Conservation (phyloP, 2,888 invertebrate genomes). For the Vesta saturnalis region DNA sequence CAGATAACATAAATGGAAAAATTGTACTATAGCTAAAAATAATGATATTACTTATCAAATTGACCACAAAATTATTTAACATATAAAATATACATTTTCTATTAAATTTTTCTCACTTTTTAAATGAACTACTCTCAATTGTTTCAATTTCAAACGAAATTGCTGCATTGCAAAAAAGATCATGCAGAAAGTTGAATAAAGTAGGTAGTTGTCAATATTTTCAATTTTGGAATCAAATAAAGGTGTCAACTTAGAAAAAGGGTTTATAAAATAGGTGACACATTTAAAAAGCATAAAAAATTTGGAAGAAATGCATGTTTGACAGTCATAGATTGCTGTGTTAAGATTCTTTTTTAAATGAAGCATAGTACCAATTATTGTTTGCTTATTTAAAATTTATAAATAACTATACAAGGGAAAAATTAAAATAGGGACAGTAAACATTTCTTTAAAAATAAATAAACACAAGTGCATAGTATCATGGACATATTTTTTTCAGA, state of each 20-base stretch:
- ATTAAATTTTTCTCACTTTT: no score
- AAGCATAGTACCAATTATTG: background rate
- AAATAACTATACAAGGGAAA: background rate
- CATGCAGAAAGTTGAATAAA: no score
- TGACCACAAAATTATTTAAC: slow-evolving; percentile 23
- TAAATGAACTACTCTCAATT: no score
- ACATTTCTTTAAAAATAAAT: background rate
- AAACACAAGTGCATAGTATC: background rate
- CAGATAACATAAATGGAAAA: slow-evolving; percentile 5
- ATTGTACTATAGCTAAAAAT: slow-evolving; percentile 15
- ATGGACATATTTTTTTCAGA: background rate
- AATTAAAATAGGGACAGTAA: background rate
- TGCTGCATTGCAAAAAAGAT: no score
- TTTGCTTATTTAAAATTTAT: background rate
- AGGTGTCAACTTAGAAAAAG: no score
- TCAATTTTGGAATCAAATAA: no score
- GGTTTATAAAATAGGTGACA: no score
- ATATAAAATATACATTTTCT: background rate
- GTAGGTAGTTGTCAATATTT: no score
- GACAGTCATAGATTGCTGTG: background rate
- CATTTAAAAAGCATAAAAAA: no score
- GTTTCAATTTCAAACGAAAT: no score
- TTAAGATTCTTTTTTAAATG: background rate
- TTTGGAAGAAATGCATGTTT: no score
- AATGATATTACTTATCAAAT: slow-evolving; percentile 21